Evolutionary conservation across 2,113 vertebrate species (phyloP).

Genomic region (Cyanistes caeruleus): DNA sequence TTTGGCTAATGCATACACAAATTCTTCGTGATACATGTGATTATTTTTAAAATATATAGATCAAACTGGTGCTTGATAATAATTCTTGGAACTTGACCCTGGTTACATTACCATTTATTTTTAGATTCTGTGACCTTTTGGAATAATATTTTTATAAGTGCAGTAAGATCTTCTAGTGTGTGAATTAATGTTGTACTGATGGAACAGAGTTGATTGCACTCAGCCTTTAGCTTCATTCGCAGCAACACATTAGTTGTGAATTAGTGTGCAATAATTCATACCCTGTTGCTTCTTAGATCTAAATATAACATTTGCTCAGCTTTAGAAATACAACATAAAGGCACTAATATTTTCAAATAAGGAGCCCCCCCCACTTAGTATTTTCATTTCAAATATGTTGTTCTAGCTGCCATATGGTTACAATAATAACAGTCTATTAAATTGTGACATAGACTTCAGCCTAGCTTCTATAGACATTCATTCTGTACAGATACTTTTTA

Average conservation of each 20-base stretch:
- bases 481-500: not conserved
- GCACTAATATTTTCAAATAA: constrained; percentile 75
- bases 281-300: constrained; percentile 73
- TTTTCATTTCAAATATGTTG: constrained; percentile 71
- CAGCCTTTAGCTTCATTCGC: constrained; percentile 70
- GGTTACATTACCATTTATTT: constrained; percentile 69
- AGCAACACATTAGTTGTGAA: constrained; percentile 75
- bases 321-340: constrained; percentile 73
- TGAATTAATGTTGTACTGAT: constrained; percentile 75
- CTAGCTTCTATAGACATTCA: not conserved
- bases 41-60: constrained; percentile 9
- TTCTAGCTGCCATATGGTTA: constrained; percentile 59
- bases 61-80: not conserved
- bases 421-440: constrained; percentile 63
- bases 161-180: constrained; percentile 58
- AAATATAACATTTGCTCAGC: constrained; percentile 77
- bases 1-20: not conserved
- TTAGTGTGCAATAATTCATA: constrained; percentile 78
- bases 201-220: constrained; percentile 71
- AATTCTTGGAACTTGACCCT: constrained; percentile 37
- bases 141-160: constrained; percentile 74
- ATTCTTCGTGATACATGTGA: not conserved
- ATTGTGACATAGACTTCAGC: not conserved
- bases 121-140: constrained; percentile 64
- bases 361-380: constrained; percentile 34